Base-by-base conservation (phyloP, 2,797 vertebrate genomes). In the Gephyroberyx darwinii region DNA sequence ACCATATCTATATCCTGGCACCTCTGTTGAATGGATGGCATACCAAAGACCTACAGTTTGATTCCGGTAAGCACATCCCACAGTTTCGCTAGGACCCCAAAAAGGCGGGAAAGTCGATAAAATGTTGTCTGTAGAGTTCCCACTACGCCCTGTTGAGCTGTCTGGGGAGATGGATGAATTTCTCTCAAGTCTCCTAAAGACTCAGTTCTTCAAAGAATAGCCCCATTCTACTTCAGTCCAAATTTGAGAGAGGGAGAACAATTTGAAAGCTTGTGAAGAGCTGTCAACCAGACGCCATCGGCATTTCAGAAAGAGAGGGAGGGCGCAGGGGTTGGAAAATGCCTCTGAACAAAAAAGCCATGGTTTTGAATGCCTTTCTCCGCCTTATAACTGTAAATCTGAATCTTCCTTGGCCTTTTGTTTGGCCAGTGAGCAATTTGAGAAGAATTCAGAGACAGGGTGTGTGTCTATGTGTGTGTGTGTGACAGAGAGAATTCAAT, bases 271-370 rank as follows among this genome's bases (percentile, higher is more conserved):
- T 86, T 92, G 90, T 92, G 84, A 86, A 70, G 66, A 85, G 65
- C 68, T 47, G 60, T 78, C 71, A 66, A 76, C 78, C 84, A 86
- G 82, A 90, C 77, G 83, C 86, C 80, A 85, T 79, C 84, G 88
- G 86, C 90, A 94, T 94, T 92, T 93, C 74, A 78, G 85, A 90
- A 59, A 16, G 53, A 87, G 88, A 84, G 79, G 87, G 89, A 86
- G 86, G 81, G 84, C 69, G 86, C 75, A 86, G 84, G 80, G 87
- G 83, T 67, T 86, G 82, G 80, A 89, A 92, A 93, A 92, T 90
- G 89, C 80, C 87, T 90, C 77, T 0, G 74, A 88, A 88, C 85
- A 92, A 92, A 92, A 91, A 88, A 80, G 75, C 74, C 85, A 78
- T 87, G 80, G 85, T 87, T 81, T 86, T 74, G 79, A 83, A 87